A percentile compares a stretch with the other conserved stretches of the same genome.
These are phyloP conservation scores for Panzeria rudis DNA, from an alignment of 2,888 invertebrate species.

Conservation along the genomic window DNA sequence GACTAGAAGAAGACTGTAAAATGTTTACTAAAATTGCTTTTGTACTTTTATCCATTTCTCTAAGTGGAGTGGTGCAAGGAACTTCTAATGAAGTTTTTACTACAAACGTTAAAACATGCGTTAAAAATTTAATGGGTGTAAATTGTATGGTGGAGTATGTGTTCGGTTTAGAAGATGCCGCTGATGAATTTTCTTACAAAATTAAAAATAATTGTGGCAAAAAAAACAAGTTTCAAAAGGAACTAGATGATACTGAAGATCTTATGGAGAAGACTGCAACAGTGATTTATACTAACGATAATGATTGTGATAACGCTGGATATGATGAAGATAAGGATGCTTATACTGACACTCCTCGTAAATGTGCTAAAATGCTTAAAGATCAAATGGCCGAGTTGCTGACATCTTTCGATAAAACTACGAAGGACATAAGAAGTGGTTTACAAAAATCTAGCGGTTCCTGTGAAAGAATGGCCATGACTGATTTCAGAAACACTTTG, in stretches of 20 bases:
- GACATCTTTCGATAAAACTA: neutral
- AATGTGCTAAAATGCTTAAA: constrained; percentile 12
- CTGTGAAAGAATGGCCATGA: constrained; percentile 28
- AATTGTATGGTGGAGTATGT: constrained; percentile 35
- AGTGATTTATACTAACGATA: constrained; percentile 35
- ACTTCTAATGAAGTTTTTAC: neutral
- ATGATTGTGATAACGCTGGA: constrained; percentile 38
- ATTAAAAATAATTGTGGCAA: constrained; percentile 15
- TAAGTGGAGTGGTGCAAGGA: constrained; percentile 10
- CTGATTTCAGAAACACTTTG: constrained; percentile 22
- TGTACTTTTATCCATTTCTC: constrained; percentile 27
- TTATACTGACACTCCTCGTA: neutral
- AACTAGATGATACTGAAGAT: constrained; percentile 2
- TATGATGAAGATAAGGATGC: constrained; percentile 42
- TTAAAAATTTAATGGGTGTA: constrained; percentile 40
- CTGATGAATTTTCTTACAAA: constrained; percentile 37
- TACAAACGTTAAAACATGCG: neutral
- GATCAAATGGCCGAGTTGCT: constrained; percentile 30
- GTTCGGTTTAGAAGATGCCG: constrained; percentile 27
- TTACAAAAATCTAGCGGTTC: neutral
- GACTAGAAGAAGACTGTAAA: neutral
- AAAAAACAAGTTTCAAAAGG: neutral
- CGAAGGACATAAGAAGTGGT: neutral
- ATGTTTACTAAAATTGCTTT: constrained; percentile 47
- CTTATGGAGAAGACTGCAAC: constrained; percentile 2